Conservation (phyloP, 2,888 invertebrate genomes). For the Drosophila phalerata region DNA sequence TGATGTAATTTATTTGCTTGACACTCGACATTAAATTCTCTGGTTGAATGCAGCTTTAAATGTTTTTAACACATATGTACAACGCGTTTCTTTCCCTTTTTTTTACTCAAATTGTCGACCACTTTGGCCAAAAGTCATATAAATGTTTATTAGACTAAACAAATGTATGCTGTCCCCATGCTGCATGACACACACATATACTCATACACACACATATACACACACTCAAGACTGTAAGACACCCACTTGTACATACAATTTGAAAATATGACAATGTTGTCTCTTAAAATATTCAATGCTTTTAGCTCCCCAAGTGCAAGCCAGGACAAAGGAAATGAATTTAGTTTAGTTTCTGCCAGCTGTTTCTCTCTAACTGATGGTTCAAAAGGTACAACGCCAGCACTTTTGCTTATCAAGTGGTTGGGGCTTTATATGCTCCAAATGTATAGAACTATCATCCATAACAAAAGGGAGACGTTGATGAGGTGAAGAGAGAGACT, state of each 20-base stretch:
- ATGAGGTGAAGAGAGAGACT: conserved; percentile 23
- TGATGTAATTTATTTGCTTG: conserved; percentile 71
- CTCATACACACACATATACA: conserved; percentile 9
- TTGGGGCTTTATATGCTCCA: conserved; percentile 9
- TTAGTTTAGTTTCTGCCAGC: conserved; percentile 37
- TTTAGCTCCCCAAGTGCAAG: conserved; percentile 56
- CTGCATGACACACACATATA: conserved; percentile 10
- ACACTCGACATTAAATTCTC: conserved; percentile 40
- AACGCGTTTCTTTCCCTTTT: background rate
- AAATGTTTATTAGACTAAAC: conserved; percentile 78
- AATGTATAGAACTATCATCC: conserved; percentile 23
- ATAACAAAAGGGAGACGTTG: conserved; percentile 25
- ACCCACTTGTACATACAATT: conserved; percentile 72
- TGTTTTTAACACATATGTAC: background rate
- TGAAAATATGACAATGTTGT: conserved; percentile 79
- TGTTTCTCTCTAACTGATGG: conserved; percentile 21
- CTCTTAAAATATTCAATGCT: conserved; percentile 76
- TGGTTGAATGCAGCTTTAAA: conserved; percentile 25
- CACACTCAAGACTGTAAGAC: conserved; percentile 10
- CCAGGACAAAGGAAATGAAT: conserved; percentile 58
- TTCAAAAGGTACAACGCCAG: conserved; percentile 70
- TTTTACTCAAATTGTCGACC: conserved; percentile 25
- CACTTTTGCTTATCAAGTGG: conserved; percentile 66
- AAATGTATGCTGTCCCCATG: conserved; percentile 51
- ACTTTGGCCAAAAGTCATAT: conserved; percentile 71